Evolutionary conservation across 1,140 invertebrate species (phyloP).

Genomic region (Gerris buenoi): DNA sequence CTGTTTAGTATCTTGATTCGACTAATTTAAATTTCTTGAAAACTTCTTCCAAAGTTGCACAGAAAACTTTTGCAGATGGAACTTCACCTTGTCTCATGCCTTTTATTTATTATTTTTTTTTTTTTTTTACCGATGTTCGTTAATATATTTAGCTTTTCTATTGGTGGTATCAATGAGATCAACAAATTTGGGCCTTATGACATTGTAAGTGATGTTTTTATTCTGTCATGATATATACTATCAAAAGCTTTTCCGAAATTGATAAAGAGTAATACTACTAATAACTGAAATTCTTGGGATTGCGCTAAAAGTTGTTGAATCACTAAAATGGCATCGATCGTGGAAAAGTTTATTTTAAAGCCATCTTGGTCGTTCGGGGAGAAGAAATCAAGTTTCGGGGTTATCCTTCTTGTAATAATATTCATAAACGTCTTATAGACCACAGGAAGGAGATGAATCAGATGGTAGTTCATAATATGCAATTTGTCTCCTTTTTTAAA

Average conservation of each 20-base stretch:
- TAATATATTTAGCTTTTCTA: background rate
- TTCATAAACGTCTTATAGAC: background rate
- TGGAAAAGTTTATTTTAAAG: background rate
- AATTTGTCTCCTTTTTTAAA: background rate
- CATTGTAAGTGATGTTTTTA: background rate
- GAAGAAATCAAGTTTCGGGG: background rate
- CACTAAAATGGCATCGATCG: background rate
- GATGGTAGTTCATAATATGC: background rate
- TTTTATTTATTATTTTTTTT: background rate
- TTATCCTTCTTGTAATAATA: background rate
- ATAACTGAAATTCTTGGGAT: background rate
- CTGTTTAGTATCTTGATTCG: no score
- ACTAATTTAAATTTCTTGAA: no score
- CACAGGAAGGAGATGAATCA: background rate
- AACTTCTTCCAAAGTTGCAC: background rate
- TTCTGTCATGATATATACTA: background rate
- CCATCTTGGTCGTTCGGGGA: background rate
- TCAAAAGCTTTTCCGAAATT: background rate
- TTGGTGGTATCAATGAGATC: background rate
- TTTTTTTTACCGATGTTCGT: background rate
- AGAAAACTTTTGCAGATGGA: background rate
- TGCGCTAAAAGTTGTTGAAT: background rate
- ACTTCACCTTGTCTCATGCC: background rate
- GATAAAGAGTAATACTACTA: background rate
- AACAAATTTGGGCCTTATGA: background rate